Conservation (phyloP, 2,888 invertebrate genomes). For the Pristionchus maxplancki region DNA sequence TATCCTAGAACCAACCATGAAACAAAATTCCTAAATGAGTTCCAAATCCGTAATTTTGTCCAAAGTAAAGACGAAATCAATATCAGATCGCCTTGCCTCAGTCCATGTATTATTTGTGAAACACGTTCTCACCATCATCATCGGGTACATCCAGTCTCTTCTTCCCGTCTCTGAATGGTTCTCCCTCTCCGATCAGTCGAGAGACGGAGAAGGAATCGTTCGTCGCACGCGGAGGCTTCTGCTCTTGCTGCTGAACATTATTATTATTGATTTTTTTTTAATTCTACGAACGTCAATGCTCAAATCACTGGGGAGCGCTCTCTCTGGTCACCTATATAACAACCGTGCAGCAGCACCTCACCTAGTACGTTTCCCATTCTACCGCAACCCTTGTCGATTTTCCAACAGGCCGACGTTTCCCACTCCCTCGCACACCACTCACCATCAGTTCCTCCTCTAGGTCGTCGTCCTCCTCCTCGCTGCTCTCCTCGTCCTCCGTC, state of each 20-base stretch:
- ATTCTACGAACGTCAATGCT: too few species aligned
- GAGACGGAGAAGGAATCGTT: conserved; percentile 48
- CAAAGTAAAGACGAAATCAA: too few species aligned
- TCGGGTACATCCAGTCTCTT: conserved; percentile 31
- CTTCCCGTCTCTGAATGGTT: background rate
- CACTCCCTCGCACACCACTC: background rate
- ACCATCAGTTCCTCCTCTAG: background rate
- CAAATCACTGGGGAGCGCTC: too few species aligned
- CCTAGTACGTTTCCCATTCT: background rate
- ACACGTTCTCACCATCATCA: background rate
- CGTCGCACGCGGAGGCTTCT: background rate
- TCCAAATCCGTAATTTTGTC: too few species aligned
- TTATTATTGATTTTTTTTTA: too few species aligned
- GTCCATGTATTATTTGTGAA: too few species aligned
- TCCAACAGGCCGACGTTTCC: background rate
- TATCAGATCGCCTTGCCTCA: too few species aligned
- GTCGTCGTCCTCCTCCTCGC: conserved; percentile 13
- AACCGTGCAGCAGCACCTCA: too few species aligned
- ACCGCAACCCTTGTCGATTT: background rate
- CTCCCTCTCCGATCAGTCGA: conserved; percentile 46
- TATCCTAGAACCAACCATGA: background rate
- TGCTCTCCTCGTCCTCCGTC: conserved; percentile 33
- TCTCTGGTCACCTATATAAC: too few species aligned
- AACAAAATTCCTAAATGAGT: background rate
- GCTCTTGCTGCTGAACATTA: conserved; percentile 9